phyloP scores from a whole-genome alignment of 2,113 vertebrate genomes.

The Rhineura floridana region DNA sequence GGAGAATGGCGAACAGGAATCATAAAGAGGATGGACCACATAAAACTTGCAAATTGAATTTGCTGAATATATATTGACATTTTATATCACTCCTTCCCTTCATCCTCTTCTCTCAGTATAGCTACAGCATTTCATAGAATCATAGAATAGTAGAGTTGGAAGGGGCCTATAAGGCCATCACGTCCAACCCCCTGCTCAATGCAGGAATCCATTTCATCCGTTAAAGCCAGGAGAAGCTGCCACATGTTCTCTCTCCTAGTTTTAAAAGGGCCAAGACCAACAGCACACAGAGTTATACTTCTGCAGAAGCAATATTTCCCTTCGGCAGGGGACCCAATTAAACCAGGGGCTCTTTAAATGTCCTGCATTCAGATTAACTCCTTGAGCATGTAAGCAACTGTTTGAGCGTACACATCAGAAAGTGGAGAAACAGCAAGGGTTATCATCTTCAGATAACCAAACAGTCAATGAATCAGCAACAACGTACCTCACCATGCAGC shows the following conservation, averaged over 20 bases:
- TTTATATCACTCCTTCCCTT: neutral
- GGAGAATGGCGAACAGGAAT: neutral
- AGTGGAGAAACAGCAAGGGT: neutral
- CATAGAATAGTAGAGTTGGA: too few relatives aligned
- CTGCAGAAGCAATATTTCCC: neutral
- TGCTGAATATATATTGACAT: neutral
- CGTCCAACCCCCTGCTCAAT: too few relatives aligned
- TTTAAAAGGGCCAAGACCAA: neutral
- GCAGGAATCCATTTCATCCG: too few relatives aligned
- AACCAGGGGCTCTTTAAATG: neutral
- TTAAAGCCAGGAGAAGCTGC: neutral
- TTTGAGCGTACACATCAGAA: neutral
- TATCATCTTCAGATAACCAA: neutral
- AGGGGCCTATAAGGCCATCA: too few relatives aligned
- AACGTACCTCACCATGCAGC: slow-evolving; percentile 88
- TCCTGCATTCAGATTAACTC: too few relatives aligned
- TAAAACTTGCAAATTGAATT: neutral
- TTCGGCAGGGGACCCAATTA: neutral
- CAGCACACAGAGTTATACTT: neutral
- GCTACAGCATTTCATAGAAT: neutral
- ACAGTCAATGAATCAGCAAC: neutral
- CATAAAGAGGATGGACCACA: neutral
- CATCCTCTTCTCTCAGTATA: neutral
- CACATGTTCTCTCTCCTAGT: neutral
- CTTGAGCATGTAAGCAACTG: too few relatives aligned